Conservation (phyloP, 2,888 invertebrate genomes). For the Pseudolycoriella hygida region DNA sequence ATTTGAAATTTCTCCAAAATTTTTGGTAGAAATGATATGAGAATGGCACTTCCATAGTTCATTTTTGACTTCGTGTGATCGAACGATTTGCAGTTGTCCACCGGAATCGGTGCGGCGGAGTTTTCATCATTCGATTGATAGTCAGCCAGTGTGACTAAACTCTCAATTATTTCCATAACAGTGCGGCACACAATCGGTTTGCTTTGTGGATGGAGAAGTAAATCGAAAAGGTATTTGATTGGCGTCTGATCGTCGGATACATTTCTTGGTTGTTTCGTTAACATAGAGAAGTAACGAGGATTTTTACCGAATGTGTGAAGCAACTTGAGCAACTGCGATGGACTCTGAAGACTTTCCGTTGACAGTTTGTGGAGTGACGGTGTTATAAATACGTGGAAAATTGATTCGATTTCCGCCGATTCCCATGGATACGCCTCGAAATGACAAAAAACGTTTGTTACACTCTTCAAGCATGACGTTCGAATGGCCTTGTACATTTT, state of each 20-base stretch:
- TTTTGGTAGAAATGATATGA: slow-evolving; percentile 52
- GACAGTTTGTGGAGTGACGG: slow-evolving; percentile 58
- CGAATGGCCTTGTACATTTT: slow-evolving; percentile 46
- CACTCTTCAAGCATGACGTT: slow-evolving; percentile 38
- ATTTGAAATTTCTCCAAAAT: slow-evolving; percentile 52
- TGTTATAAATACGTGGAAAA: slow-evolving; percentile 67
- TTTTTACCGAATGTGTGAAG: slow-evolving; percentile 63
- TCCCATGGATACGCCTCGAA: slow-evolving; percentile 64
- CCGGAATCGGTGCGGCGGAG: slow-evolving; percentile 9
- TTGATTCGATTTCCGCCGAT: slow-evolving; percentile 45
- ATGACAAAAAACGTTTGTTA: slow-evolving; percentile 59
- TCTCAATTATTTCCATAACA: slow-evolving; percentile 58
- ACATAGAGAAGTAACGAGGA: slow-evolving; percentile 54
- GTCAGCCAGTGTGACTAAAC: slow-evolving; percentile 38
- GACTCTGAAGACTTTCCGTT: slow-evolving; percentile 64
- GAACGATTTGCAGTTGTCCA: slow-evolving; percentile 23
- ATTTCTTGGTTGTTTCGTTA: slow-evolving; percentile 35
- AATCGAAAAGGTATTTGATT: slow-evolving; percentile 47
- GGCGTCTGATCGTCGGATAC: slow-evolving; percentile 33
- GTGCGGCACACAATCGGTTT: slow-evolving; percentile 42
- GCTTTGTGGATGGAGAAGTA: slow-evolving; percentile 52
- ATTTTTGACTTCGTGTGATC: slow-evolving; percentile 21
- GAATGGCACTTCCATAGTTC: slow-evolving; percentile 53
- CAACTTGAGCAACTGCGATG: slow-evolving; percentile 66
- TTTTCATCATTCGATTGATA: slow-evolving; percentile 29